A percentile compares a stretch with the other conserved stretches of the same genome.
phyloP scores from a whole-genome alignment of 2,888 invertebrate species.

The Hylaea fasciaria region DNA sequence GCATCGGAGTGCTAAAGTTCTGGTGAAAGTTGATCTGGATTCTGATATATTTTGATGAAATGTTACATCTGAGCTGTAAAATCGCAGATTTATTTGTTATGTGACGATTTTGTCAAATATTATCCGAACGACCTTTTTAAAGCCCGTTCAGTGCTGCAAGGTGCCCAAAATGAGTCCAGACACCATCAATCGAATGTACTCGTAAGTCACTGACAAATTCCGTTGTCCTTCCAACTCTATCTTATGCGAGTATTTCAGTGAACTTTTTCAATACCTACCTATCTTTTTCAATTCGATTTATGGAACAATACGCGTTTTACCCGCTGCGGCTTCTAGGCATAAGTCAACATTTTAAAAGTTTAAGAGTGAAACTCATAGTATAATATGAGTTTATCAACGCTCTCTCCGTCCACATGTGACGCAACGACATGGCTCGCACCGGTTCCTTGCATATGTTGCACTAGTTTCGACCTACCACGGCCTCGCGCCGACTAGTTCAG shows the following conservation, averaged over 20 bases:
- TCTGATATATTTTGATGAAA: constrained; percentile 11
- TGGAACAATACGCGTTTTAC: no score
- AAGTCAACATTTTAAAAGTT: not conserved
- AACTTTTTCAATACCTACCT: no score
- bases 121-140: not conserved
- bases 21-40: constrained; percentile 23
- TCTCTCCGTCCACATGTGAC: constrained; percentile 4
- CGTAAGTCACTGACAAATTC: no score
- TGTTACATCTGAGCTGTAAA: not conserved
- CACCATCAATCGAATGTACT: no score
- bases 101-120: not conserved
- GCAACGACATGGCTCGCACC: constrained; percentile 1
- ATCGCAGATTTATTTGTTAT: constrained; percentile 7
- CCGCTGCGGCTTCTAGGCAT: not conserved
- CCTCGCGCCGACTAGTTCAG: not conserved
- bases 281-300: no score
- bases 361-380: constrained; percentile 3
- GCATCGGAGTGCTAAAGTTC: constrained; percentile 10
- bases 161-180: no score
- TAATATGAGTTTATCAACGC: constrained; percentile 4
- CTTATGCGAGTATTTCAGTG: no score
- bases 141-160: no score
- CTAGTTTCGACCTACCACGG: not conserved
- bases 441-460: constrained; percentile 1
- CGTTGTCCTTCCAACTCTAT: no score